phyloP scores from a whole-genome alignment of 2,888 invertebrate genomes.

The Philaethria dido region DNA sequence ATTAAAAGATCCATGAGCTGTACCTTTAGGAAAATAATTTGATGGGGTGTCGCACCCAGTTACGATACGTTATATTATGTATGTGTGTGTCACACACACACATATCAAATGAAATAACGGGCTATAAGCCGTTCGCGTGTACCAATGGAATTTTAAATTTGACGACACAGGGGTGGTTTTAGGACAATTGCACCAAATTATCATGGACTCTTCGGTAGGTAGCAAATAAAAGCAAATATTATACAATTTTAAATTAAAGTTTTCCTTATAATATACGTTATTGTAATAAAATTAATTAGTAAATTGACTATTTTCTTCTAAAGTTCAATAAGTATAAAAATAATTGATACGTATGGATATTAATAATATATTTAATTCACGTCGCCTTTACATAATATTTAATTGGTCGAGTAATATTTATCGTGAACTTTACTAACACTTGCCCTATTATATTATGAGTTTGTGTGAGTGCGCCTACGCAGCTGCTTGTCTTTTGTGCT shows the following conservation, averaged over 20 bases:
- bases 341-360: background rate
- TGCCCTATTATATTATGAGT: constrained; percentile 42
- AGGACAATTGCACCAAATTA: constrained; percentile 31
- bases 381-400: constrained; percentile 12
- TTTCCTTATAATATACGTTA: no score
- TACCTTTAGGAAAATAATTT: constrained; percentile 60
- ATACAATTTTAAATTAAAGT: no score
- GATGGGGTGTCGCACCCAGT: constrained; percentile 69
- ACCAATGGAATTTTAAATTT: constrained; percentile 56
- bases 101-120: constrained; percentile 47
- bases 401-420: constrained; percentile 35
- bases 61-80: constrained; percentile 34
- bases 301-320: background rate
- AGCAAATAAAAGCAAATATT: no score
- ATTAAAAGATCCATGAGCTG: constrained; percentile 41
- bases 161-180: constrained; percentile 49
- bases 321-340: background rate
- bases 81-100: constrained; percentile 56
- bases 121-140: constrained; percentile 60
- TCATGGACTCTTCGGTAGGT: background rate
- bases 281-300: no score
- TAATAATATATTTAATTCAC: background rate
- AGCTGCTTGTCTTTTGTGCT: constrained; percentile 67
- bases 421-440: constrained; percentile 26
- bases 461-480: constrained; percentile 66